Percentiles rank a stretch among this genome's conserved stretches.
These are phyloP conservation scores for Euborellia annulipes DNA, from an alignment of 1,140 invertebrate species.

Conservation along the genomic window DNA sequence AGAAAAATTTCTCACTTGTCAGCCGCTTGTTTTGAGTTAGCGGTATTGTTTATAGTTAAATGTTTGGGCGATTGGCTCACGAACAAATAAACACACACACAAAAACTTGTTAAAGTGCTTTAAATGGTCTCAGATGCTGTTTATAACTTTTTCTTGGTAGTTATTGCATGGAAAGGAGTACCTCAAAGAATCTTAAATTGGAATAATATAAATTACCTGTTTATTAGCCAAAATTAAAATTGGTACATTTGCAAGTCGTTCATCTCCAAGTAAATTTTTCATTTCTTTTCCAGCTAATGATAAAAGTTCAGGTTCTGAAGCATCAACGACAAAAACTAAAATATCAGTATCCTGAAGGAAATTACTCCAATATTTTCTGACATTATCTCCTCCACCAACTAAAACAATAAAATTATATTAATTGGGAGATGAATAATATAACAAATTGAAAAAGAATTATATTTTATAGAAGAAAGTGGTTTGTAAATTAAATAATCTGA, in stretches of 20 bases:
- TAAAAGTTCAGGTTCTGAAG: slow-evolving; percentile 23
- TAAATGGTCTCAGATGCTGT: too few species aligned
- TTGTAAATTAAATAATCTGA: too few species aligned
- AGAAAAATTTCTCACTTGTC: too few species aligned
- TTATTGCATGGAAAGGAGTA: too few species aligned
- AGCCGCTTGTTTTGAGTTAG: too few species aligned
- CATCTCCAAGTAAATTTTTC: slow-evolving; percentile 28
- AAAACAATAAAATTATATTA: slow-evolving; percentile 1
- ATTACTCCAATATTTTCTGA: slow-evolving; percentile 29
- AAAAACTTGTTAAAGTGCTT: too few species aligned
- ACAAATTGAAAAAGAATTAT: slow-evolving; percentile 9
- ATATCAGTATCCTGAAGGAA: slow-evolving; percentile 33
- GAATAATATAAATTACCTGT: slow-evolving; percentile 22
- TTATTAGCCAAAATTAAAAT: slow-evolving; percentile 30
- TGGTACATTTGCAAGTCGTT: slow-evolving; percentile 25
- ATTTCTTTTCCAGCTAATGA: slow-evolving; percentile 22
- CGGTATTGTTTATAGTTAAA: too few species aligned
- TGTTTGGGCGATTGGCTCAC: too few species aligned
- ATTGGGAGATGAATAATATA: slow-evolving; percentile 6
- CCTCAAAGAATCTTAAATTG: background rate
- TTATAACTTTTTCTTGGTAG: too few species aligned
- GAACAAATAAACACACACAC: too few species aligned
- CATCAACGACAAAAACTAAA: slow-evolving; percentile 32
- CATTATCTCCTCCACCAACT: slow-evolving; percentile 29
- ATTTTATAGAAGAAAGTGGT: too few species aligned